A percentile compares a stretch with the other conserved stretches of the same genome.
Evolutionary conservation across 92 coral and sea anemone genomes (phyloP).

Genomic region (Diadumene lineata): DNA sequence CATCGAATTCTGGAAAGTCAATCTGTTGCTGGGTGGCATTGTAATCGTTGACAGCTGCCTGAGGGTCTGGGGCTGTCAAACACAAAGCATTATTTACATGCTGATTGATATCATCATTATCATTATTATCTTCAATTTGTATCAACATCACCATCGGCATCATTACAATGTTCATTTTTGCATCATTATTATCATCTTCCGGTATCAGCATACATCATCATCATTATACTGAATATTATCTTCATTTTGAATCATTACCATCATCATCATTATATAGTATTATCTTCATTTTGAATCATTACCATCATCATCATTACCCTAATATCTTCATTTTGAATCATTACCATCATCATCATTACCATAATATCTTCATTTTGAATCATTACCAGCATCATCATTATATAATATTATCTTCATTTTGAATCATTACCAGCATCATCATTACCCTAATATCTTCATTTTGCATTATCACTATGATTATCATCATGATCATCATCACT

Average conservation of each 20-base stretch:
- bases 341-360: neutral
- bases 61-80: neutral
- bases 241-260: neutral
- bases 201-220: neutral
- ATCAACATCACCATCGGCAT: neutral
- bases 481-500: neutral
- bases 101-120: neutral
- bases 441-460: neutral
- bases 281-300: neutral
- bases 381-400: neutral
- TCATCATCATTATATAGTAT: neutral
- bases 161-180: neutral
- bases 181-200: neutral
- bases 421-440: neutral
- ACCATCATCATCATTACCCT: neutral
- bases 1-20: neutral
- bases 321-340: neutral
- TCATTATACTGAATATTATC: neutral
- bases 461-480: neutral
- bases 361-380: too few relatives aligned
- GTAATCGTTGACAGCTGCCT: slow-evolving; percentile 10
- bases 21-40: slow-evolving; percentile 3
- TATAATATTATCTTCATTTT: neutral
- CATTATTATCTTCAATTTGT: neutral
- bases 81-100: neutral